phyloP scores from a whole-genome alignment of 2,113 vertebrate genomes.

The Buteo buteo region DNA sequence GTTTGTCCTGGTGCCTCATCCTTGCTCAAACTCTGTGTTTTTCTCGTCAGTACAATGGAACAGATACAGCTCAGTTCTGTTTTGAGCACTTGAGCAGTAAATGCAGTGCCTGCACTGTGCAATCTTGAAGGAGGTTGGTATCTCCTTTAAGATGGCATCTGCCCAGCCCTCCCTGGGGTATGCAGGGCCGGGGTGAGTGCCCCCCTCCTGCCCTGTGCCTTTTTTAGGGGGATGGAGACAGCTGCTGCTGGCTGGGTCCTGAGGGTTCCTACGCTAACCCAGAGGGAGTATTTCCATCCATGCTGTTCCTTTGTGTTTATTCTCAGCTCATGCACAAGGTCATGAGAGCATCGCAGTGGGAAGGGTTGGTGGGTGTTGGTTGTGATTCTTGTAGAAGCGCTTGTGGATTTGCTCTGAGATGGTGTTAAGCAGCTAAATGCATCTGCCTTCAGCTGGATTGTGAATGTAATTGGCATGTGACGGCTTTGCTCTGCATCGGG shows the following conservation, averaged over 20 bases:
- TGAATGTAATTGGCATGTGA: not conserved
- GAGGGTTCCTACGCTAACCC: not conserved
- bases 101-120: not conserved
- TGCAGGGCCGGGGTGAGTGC: too few species aligned
- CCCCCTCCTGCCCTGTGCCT: not conserved
- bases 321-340: not conserved
- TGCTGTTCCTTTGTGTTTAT: not conserved
- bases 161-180: not conserved
- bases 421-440: not conserved
- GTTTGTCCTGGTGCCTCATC: not conserved
- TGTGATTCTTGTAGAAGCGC: not conserved
- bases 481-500: fast-evolving
- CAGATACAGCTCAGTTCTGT: not conserved
- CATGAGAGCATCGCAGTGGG: not conserved
- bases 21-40: not conserved
- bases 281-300: not conserved
- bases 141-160: not conserved
- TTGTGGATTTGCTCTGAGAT: not conserved
- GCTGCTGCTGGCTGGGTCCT: not conserved
- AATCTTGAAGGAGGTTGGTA: not conserved
- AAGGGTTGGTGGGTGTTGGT: not conserved
- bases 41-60: not conserved
- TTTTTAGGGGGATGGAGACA: not conserved
- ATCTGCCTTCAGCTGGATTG: not conserved
- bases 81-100: not conserved